These are phyloP conservation scores for Tubiluchus corallicola DNA, from an alignment of 2,888 invertebrate species.

Conservation along the genomic window DNA sequence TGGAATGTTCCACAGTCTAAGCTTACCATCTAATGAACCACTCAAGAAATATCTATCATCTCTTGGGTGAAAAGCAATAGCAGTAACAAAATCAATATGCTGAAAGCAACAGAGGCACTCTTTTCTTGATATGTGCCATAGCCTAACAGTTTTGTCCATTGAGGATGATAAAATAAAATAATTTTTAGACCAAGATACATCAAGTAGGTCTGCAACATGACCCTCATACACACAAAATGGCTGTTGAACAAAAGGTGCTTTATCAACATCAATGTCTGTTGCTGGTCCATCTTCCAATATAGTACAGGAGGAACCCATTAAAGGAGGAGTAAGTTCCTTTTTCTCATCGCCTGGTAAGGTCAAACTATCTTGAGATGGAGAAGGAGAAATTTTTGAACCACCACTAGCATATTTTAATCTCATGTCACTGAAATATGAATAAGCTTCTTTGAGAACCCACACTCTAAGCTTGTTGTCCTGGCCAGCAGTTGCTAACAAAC, in stretches of 20 bases:
- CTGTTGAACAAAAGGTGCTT: conserved; percentile 57
- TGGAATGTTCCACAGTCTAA: conserved; percentile 97
- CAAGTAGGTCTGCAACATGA: conserved; percentile 85
- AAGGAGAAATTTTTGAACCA: conserved; percentile 45
- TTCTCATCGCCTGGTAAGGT: conserved; percentile 46
- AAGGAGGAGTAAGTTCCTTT: conserved; percentile 14
- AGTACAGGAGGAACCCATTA: conserved; percentile 4
- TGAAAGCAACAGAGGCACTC: conserved; percentile 98
- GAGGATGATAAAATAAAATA: conserved; percentile 93
- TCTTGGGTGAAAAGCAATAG: conserved; percentile 91
- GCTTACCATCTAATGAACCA: conserved; percentile 89
- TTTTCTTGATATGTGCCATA: conserved; percentile 92
- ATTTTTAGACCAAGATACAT: conserved; percentile 97
- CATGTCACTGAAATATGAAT: conserved; percentile 81
- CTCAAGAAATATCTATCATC: conserved; percentile 70
- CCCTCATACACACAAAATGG: conserved; percentile 85
- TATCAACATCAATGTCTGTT: conserved; percentile 17
- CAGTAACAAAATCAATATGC: conserved; percentile 96
- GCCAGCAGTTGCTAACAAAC: conserved; percentile 79
- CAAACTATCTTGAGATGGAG: conserved; percentile 76
- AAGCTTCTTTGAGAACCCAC: conserved; percentile 82
- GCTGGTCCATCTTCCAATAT: too few relatives aligned
- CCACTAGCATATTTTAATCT: conserved; percentile 82
- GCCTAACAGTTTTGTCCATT: conserved; percentile 90
- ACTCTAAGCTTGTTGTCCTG: conserved; percentile 83